Evolutionary conservation across 2,888 invertebrate genomes (phyloP).

Genomic region (Trilocha varians): DNA sequence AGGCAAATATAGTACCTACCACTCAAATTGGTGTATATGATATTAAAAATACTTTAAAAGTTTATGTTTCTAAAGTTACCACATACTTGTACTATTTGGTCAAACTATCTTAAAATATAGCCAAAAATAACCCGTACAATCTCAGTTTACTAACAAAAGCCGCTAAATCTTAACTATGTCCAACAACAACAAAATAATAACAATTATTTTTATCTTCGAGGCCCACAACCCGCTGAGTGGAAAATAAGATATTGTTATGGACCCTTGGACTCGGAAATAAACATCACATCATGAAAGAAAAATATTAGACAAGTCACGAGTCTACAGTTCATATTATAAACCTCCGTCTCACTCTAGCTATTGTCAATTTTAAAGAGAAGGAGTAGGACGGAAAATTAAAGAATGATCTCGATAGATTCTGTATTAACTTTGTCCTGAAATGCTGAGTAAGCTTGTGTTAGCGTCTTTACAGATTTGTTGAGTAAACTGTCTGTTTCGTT

Average conservation of each 20-base stretch:
- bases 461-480: not conserved
- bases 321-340: not conserved
- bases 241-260: conserved; percentile 3
- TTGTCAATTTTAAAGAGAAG: not conserved
- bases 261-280: not conserved
- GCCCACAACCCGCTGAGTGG: not conserved
- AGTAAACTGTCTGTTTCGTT: not conserved
- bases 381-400: not conserved
- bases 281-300: not conserved
- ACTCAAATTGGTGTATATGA: no score
- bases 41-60: no score
- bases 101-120: no score
- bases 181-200: conserved; percentile 6
- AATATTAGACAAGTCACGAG: not conserved
- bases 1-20: no score
- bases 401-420: not conserved
- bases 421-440: not conserved
- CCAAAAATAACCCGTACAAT: conserved; percentile 1
- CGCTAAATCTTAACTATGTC: conserved; percentile 2
- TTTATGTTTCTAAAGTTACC: no score
- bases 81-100: no score
- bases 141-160: not conserved
- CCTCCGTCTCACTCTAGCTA: not conserved
- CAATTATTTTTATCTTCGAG: conserved; percentile 1
- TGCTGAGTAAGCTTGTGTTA: not conserved